Percentiles rank a stretch among this genome's conserved stretches.
Conservation (phyloP, 1,140 invertebrate species). For the Telenomus remus region DNA sequence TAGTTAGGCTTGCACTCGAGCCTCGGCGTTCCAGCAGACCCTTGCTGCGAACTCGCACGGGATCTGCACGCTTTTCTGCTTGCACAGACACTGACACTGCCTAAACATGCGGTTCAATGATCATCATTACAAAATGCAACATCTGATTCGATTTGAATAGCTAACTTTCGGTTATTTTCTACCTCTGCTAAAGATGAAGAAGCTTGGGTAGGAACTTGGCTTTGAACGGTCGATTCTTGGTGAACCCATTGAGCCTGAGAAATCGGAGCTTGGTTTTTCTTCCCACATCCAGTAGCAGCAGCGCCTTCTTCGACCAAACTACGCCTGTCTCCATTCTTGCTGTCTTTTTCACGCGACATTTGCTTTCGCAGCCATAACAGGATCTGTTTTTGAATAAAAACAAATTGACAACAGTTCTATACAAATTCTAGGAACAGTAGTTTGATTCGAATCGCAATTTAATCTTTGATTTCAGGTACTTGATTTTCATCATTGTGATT, state of each 20-base stretch:
- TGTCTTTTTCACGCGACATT: conserved; percentile 76
- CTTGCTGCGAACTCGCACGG: conserved; percentile 78
- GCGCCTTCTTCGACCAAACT: conserved; percentile 72
- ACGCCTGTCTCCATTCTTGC: conserved; percentile 71
- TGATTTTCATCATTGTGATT: neutral
- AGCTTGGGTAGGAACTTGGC: conserved; percentile 61
- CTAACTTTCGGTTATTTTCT: neutral
- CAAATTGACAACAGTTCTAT: too few relatives aligned
- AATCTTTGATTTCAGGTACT: neutral
- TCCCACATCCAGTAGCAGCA: conserved; percentile 61
- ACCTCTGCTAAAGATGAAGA: conserved; percentile 64
- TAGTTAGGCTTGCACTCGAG: conserved; percentile 90
- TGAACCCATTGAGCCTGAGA: conserved; percentile 73
- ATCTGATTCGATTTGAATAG: too few relatives aligned
- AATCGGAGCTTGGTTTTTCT: conserved; percentile 61
- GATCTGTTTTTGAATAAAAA: conserved; percentile 63
- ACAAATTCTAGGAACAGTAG: too few relatives aligned
- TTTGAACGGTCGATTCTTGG: conserved; percentile 69
- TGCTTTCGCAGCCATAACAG: conserved; percentile 76
- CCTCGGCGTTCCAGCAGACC: conserved; percentile 85
- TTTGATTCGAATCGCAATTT: too few relatives aligned
- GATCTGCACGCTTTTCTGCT: conserved; percentile 68
- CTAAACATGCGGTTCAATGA: conserved; percentile 36
- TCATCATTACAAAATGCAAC: too few relatives aligned
- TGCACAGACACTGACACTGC: conserved; percentile 63